Conservation (phyloP, 1,140 invertebrate species). For the Neodiprion pinetum region DNA sequence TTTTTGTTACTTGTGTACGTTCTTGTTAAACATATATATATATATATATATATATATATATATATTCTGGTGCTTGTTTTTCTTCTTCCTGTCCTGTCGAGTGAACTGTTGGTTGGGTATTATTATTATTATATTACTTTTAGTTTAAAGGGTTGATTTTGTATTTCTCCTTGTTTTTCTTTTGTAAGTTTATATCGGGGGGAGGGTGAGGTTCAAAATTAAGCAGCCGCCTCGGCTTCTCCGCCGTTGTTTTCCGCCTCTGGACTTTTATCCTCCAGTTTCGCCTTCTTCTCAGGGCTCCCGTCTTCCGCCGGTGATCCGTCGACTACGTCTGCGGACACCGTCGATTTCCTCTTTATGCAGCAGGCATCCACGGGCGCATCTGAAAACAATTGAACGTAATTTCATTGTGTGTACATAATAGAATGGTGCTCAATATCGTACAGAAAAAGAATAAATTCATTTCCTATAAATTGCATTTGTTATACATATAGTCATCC, state of each 20-base stretch:
- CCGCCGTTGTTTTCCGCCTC: slow-evolving; percentile 64
- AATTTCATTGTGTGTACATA: neutral
- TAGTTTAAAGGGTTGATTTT: neutral
- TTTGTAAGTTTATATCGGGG: slow-evolving; percentile 20
- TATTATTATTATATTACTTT: no score
- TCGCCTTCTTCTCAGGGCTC: slow-evolving; percentile 76
- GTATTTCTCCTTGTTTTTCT: neutral
- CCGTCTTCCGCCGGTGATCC: slow-evolving; percentile 63
- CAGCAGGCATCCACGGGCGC: slow-evolving; percentile 54
- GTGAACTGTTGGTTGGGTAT: no score
- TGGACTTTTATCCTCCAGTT: slow-evolving; percentile 69
- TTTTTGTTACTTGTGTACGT: no score
- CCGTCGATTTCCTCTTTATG: slow-evolving; percentile 76
- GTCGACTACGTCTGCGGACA: slow-evolving; percentile 60
- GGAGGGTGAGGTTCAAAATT: slow-evolving; percentile 58
- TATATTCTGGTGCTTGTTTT: neutral
- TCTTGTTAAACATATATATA: no score
- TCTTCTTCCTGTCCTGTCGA: neutral
- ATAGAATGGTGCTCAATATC: neutral
- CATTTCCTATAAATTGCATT: neutral
- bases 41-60: no score
- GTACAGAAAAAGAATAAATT: slow-evolving; percentile 5
- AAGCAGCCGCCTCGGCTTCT: slow-evolving; percentile 71
- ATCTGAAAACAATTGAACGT: slow-evolving; percentile 43
- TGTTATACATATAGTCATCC: no score